Conservation (phyloP, 2,797 vertebrate species). For the Sternotherus odoratus region DNA sequence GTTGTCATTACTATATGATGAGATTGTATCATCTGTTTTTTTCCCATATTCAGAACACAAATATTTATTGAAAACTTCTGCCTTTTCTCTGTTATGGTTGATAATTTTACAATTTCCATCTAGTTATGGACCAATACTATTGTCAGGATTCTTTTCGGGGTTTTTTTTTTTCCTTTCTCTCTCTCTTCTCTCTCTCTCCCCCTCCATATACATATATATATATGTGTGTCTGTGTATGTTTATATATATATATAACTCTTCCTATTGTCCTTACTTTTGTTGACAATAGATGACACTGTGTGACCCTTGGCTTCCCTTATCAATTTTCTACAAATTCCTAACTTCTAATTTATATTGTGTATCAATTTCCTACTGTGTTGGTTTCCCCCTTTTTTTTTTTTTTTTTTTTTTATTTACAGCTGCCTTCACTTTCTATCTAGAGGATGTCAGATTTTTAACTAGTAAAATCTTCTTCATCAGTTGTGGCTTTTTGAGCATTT, state of each 20-base stretch:
- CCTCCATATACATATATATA: no score
- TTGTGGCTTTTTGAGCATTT: neutral
- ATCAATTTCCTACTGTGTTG: neutral
- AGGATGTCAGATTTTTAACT: neutral
- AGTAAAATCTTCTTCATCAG: neutral
- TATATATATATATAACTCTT: neutral
- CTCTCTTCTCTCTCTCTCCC: no score
- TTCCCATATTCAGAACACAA: neutral
- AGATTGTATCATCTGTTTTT: neutral
- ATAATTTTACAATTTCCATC: neutral
- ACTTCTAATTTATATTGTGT: neutral
- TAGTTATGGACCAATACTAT: neutral
- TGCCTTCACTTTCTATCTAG: neutral
- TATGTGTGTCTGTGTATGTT: no score
- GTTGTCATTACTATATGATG: neutral
- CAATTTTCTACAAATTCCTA: neutral
- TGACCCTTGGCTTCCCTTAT: neutral
- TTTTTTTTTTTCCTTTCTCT: no score
- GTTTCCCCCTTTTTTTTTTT: no score
- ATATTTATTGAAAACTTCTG: neutral
- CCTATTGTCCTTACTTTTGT: no score
- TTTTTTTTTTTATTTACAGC: neutral
- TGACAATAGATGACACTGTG: neutral
- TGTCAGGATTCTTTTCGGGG: neutral
- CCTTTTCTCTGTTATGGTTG: neutral